A percentile compares a stretch with the other conserved stretches of the same genome.
These are phyloP conservation scores for Empis stercorea DNA, from an alignment of 2,888 invertebrate genomes.

Conservation along the genomic window DNA sequence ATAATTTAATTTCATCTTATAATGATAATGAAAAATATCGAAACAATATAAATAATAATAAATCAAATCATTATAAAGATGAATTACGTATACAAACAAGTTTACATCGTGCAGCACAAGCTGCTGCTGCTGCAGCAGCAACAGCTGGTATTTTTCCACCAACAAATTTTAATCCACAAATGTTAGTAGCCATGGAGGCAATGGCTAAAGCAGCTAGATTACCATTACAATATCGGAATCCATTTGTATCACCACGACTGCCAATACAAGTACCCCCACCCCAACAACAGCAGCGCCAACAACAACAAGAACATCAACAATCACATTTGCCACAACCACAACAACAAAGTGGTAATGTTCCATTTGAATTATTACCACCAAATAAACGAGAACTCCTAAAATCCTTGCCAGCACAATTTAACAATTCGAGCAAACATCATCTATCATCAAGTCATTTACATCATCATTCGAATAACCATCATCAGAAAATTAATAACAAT, in stretches of 20 bases:
- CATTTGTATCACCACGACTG: slow-evolving; percentile 38
- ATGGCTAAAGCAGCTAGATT: slow-evolving; percentile 49
- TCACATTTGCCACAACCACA: slow-evolving; percentile 7
- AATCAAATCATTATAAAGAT: slow-evolving; percentile 16
- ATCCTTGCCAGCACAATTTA: slow-evolving; percentile 13
- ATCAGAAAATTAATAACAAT: slow-evolving; percentile 11
- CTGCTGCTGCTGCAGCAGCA: slow-evolving; percentile 15
- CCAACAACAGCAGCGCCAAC: slow-evolving; percentile 12
- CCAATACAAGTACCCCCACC: slow-evolving; percentile 27
- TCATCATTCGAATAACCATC: slow-evolving; percentile 2
- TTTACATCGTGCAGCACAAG: slow-evolving; percentile 33
- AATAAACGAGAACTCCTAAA: slow-evolving; percentile 32
- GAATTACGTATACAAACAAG: slow-evolving; percentile 29
- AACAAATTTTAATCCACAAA: slow-evolving; percentile 40
- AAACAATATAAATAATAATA: slow-evolving; percentile 6
- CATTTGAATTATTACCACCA: slow-evolving; percentile 43
- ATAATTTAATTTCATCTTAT: slow-evolving; percentile 9
- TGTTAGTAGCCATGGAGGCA: slow-evolving; percentile 61
- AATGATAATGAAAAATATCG: slow-evolving; percentile 12
- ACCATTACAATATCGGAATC: slow-evolving; percentile 45
- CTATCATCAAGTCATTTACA: neutral
- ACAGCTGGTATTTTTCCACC: slow-evolving; percentile 36
- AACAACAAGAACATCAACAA: slow-evolving; percentile 10
- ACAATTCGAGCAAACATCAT: neutral
- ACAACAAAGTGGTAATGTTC: neutral